Conservation (phyloP, 2,797 vertebrate genomes). For the Coregonus suidteri region DNA sequence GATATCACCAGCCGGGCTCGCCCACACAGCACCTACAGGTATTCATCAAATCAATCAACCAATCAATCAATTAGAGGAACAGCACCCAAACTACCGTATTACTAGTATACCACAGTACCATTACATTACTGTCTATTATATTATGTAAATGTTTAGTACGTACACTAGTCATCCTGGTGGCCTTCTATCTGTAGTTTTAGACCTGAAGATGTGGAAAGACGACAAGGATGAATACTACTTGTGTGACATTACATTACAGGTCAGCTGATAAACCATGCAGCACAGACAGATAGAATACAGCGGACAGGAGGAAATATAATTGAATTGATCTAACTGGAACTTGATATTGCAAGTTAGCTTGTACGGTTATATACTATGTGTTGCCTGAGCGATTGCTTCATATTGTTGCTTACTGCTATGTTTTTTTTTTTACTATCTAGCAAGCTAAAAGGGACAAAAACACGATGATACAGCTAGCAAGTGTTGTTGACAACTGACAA, state of each 20-base stretch:
- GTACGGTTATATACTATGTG: too few species aligned
- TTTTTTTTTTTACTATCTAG: background rate
- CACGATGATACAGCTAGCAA: background rate
- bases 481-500: background rate
- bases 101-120: background rate
- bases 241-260: too few species aligned
- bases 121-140: background rate
- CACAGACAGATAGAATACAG: too few species aligned
- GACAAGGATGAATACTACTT: background rate
- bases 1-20: slow-evolving; percentile 79
- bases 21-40: slow-evolving; percentile 83
- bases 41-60: background rate
- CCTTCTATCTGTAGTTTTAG: slow-evolving; percentile 1
- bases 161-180: slow-evolving; percentile 60
- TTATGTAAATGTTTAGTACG: slow-evolving; percentile 41
- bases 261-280: too few species aligned
- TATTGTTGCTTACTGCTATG: background rate
- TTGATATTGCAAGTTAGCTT: too few species aligned
- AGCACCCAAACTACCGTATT: background rate
- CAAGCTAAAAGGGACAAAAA: background rate
- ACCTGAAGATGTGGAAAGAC: background rate
- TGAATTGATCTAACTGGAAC: too few species aligned
- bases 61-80: background rate
- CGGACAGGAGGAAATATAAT: too few species aligned
- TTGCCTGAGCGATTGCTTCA: background rate